Evolutionary conservation across 2,113 vertebrate species (phyloP), one percentile per base, ranked within the genome.

Genomic region (Rynchops niger): DNA sequence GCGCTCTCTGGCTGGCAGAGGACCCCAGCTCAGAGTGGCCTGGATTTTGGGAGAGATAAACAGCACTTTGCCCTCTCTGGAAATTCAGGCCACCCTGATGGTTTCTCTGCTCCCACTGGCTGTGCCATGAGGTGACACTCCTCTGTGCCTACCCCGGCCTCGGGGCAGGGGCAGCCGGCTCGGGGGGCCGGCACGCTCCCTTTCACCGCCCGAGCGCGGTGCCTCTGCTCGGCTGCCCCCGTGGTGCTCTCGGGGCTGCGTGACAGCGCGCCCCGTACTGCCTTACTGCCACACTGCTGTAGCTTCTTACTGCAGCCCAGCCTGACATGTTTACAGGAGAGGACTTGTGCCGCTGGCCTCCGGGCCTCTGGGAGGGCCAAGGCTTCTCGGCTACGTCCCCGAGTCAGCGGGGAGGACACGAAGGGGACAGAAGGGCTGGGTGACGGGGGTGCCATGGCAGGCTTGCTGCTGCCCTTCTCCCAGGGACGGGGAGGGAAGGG

Each of bases 211-310:
- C 5, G 4, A 67, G 58, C 5, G 0, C 3, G 0, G 32, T 82
- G 84, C 69, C 61, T 49, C 86, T 70, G 83, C 83, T 74, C 9
- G 0, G 69, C 53, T 69, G 72, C 47, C 43, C 58, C 53, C 36
- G 2, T 36, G 92, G 95, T 97, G 92, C 93, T 91, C 21, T 56
- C 0, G 18, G 85, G 61, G 82, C 90, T 69, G 56, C 1, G 1
- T 63, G n/a, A 55, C 76, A 23, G 27, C 79, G n/a, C 69, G 79
- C 97, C 93, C 96, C 96, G 93, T 96, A 95, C 97, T 98, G 98
- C 98, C 98, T 98, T 98, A 98, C 97, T 97, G 56, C 92, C 95
- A 91, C 90, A 88, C 93, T 85, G 94, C 97, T 47, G 11, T 69
- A 83, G 97, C 95, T 86, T 69, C 61, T 93, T 62, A 53, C 90